Percentiles rank a stretch among this genome's conserved stretches.
phyloP scores from a whole-genome alignment of 2,113 vertebrate species.

The Edolisoma coerulescens region DNA sequence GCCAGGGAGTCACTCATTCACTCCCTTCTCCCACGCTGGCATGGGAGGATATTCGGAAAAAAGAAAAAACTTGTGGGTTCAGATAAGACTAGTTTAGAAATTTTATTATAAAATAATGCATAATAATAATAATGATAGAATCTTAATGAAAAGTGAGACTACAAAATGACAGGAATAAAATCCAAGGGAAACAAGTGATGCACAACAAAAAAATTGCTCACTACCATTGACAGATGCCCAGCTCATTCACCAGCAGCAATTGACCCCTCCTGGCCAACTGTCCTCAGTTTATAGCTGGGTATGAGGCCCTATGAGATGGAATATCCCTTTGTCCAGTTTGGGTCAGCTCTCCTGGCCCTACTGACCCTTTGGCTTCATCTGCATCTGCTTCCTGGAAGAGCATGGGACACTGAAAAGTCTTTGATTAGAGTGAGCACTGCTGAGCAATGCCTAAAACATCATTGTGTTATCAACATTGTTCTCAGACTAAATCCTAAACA shows the following conservation, averaged over 20 bases:
- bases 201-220: neutral
- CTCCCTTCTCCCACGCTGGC: fast-evolving
- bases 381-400: neutral
- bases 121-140: neutral
- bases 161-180: neutral
- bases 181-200: neutral
- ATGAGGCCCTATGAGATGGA: neutral
- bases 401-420: neutral
- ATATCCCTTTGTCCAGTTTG: neutral
- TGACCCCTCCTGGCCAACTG: neutral
- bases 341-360: neutral
- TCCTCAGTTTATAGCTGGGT: too few relatives aligned
- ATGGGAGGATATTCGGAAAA: neutral
- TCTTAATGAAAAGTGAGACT: neutral
- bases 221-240: neutral
- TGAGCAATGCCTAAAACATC: neutral
- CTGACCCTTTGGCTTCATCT: neutral
- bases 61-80: neutral
- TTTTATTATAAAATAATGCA: neutral
- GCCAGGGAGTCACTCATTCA: fast-evolving
- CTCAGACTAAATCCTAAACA: neutral
- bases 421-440: neutral
- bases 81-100: neutral
- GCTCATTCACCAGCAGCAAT: neutral
- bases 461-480: neutral